These are phyloP conservation scores for Vimba vimba DNA, from an alignment of 2,113 vertebrate genomes.

Conservation along the genomic window DNA sequence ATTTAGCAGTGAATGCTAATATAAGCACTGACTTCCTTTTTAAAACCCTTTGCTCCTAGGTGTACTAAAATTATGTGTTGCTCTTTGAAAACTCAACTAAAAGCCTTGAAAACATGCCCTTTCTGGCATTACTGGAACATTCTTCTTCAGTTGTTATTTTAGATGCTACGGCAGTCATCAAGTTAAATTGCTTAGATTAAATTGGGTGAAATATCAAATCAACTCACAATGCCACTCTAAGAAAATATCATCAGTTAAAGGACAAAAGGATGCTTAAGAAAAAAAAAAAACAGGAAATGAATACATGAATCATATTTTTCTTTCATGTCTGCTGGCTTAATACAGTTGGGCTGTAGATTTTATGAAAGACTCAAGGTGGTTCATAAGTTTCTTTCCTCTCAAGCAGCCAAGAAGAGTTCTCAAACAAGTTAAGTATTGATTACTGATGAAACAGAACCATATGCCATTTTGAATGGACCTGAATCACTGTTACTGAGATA, in stretches of 20 bases:
- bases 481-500: background rate
- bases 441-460: conserved; percentile 13
- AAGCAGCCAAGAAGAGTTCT: background rate
- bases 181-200: background rate
- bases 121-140: background rate
- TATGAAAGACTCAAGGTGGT: background rate
- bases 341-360: background rate
- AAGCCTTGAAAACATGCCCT: background rate
- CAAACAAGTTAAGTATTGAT: conserved; percentile 2
- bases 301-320: background rate
- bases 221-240: background rate
- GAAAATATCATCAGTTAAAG: background rate
- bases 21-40: background rate
- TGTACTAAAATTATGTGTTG: background rate
- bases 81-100: background rate
- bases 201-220: background rate
- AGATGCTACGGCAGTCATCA: background rate
- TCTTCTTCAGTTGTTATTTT: background rate
- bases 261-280: background rate
- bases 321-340: background rate
- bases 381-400: background rate
- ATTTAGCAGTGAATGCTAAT: conserved; percentile 12
- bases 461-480: background rate
- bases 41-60: conserved; percentile 5
- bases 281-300: background rate